phyloP scores from a whole-genome alignment of 2,888 invertebrate genomes.

The Heterodera filipjevi region DNA sequence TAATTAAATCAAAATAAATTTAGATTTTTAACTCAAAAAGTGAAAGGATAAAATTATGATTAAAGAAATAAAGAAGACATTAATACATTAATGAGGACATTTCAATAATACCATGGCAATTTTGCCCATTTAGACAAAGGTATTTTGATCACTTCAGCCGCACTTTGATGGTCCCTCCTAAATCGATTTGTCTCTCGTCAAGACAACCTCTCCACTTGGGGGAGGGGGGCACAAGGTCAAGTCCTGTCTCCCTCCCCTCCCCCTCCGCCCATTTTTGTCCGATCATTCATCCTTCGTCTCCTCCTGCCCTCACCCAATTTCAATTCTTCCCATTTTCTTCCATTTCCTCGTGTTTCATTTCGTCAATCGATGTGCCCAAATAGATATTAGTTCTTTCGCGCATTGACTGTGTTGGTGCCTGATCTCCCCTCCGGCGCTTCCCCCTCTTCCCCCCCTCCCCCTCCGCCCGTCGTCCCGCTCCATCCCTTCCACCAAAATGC shows the following conservation, averaged over 20 bases:
- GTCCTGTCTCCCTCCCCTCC: not conserved
- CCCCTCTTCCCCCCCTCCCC: not conserved
- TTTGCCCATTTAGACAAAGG: too few relatives aligned
- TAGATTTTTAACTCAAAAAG: too few relatives aligned
- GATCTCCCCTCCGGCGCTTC: not conserved
- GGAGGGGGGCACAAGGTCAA: not conserved
- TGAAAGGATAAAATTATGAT: too few relatives aligned
- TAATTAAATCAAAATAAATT: too few relatives aligned
- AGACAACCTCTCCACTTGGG: not conserved
- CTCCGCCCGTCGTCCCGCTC: not conserved
- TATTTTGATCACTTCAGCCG: not conserved
- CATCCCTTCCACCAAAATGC: not conserved
- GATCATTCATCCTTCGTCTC: not conserved
- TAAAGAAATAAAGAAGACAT: too few relatives aligned
- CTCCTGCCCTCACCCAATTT: not conserved
- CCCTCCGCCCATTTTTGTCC: not conserved
- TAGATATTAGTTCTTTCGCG: not conserved
- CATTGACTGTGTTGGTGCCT: not conserved
- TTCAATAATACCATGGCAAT: too few relatives aligned
- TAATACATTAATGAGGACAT: not conserved
- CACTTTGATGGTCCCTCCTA: not conserved
- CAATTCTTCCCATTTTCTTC: not conserved
- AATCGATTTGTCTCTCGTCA: not conserved
- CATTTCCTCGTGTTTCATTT: not conserved
- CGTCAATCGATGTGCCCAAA: conserved; percentile 10